phyloP scores from a whole-genome alignment of 2,888 invertebrate genomes.

The Cerastoderma edule region DNA sequence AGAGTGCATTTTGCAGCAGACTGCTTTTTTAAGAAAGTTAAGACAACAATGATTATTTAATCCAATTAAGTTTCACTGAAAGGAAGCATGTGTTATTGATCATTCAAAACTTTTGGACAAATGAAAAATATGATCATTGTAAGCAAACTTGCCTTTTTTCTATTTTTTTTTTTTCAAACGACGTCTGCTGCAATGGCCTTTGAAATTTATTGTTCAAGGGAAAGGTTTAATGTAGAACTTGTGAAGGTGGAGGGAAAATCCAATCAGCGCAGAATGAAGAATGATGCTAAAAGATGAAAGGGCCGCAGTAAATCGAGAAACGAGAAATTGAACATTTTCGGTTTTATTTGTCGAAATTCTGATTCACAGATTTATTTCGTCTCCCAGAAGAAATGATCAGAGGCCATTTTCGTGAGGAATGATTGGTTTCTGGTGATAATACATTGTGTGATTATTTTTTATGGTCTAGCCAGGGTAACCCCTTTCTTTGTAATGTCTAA shows the following conservation, averaged over 20 bases:
- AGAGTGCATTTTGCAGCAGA: no score
- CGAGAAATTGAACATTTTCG: slow-evolving; percentile 3
- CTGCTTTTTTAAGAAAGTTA: no score
- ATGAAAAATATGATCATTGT: neutral
- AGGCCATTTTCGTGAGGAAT: neutral
- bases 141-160: neutral
- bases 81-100: no score
- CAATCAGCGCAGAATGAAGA: slow-evolving; percentile 14
- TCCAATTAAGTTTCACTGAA: no score
- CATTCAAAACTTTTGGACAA: neutral
- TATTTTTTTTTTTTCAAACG: no score
- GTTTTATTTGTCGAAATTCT: slow-evolving; percentile 12
- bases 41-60: no score
- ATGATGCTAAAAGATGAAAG: neutral
- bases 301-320: slow-evolving; percentile 8
- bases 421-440: neutral
- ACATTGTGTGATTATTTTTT: slow-evolving; percentile 13
- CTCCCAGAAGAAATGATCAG: neutral
- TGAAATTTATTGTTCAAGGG: no score
- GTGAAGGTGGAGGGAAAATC: neutral
- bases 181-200: no score
- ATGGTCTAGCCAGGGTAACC: neutral
- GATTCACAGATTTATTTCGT: slow-evolving; percentile 9
- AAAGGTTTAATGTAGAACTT: no score
- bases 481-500: no score